Conservation (phyloP, 37 sponge, comb jelly and placozoan species). For the Hexactinellida sp. region DNA sequence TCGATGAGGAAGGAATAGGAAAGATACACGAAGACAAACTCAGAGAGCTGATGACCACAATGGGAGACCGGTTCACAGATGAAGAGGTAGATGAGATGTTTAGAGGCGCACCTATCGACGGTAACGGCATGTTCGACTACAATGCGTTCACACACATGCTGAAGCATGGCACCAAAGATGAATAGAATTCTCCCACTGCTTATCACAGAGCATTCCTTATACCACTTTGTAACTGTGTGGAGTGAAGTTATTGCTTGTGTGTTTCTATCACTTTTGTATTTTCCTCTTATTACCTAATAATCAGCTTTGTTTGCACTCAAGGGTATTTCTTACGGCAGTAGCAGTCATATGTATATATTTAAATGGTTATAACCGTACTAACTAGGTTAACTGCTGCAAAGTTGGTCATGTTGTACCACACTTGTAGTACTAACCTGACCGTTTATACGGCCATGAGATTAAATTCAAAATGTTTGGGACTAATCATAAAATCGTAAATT, state of each 20-base stretch:
- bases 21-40: conserved; percentile 84
- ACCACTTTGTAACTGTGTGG: neutral
- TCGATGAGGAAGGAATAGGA: conserved; percentile 92
- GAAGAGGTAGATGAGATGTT: conserved; percentile 93
- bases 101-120: conserved; percentile 84
- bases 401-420: too few relatives aligned
- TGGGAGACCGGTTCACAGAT: conserved; percentile 84
- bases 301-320: too few relatives aligned
- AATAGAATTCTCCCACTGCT: conserved; percentile 22
- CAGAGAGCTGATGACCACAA: conserved; percentile 80
- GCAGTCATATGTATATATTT: too few relatives aligned
- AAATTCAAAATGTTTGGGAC: too few relatives aligned
- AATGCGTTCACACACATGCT: conserved; percentile 86
- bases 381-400: too few relatives aligned
- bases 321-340: too few relatives aligned
- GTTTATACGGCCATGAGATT: too few relatives aligned
- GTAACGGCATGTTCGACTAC: conserved; percentile 83
- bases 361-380: too few relatives aligned
- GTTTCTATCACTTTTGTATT: neutral
- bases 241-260: neutral
- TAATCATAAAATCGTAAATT: too few relatives aligned
- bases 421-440: too few relatives aligned
- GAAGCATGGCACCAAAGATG: conserved; percentile 96
- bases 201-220: neutral
- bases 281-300: neutral